Evolutionary conservation across 2,113 vertebrate genomes (phyloP), one percentile per base, ranked within the genome.

Genomic region (Cebus imitator): DNA sequence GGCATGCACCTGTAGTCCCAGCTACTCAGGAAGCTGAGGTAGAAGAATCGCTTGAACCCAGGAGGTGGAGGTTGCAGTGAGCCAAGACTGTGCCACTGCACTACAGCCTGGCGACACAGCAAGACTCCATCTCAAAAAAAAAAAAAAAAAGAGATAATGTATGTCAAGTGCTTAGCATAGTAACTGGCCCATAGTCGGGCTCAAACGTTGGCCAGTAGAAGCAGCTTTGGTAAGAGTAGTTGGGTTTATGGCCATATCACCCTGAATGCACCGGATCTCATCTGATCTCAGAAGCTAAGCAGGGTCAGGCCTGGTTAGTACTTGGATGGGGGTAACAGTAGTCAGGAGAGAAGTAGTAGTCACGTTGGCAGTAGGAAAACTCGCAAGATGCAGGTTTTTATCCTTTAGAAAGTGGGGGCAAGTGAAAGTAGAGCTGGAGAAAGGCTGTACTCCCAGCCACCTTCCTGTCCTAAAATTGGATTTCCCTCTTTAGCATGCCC

Each of bases 401-500:
- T 50, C 30, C 32, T 86, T 75, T 43, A 58, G 25, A 95, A 94
- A 90, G 3, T 48, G 25, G 21, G 35, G n/a, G 5, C 32, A 76
- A 87, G 5, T 32, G 25, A 17, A 94, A 90, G 40, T 25, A 14
- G 66, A n/a, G 30, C 37, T 48, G 12, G 64, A 27, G 35, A 68
- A 91, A 76, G 61, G 5, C 21, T 93, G 52, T 57, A 32, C 37
- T 52, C 32, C 45, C 23, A 61, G n/a, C 9, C 25, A 90, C 37
- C 55, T 85, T 17, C 90, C 87, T 90, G 45, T 17, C 64, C 84
- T 95, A 61, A 95, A 95, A 97, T 30, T 94, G 48, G 37, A 93
- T 93, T 94, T 85, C 78, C n/a, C n/a, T 82, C 57, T 66, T 45
- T 91, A 64, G 20, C 30, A 50, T 25, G 4, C 32, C 37, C 55